phyloP scores from a whole-genome alignment of 2,113 vertebrate genomes.

The Crotalus viridis region DNA sequence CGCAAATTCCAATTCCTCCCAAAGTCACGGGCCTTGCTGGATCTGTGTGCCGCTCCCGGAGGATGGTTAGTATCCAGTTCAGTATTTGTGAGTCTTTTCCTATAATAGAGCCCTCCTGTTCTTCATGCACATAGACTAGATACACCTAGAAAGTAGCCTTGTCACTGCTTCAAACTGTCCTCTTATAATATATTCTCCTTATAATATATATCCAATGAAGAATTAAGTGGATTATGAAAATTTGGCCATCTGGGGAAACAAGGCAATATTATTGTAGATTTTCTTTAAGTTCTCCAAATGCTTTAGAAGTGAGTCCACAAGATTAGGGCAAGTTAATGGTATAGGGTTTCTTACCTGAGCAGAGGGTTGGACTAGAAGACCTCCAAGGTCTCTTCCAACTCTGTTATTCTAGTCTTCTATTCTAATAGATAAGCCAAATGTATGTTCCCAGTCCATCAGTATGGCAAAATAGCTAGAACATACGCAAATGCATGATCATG shows the following conservation, averaged over 20 bases:
- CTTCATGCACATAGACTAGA: neutral
- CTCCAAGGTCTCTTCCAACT: too few species aligned
- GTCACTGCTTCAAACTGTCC: too few species aligned
- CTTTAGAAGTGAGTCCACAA: neutral
- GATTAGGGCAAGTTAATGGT: neutral
- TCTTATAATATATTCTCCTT: too few species aligned
- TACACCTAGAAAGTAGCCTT: neutral
- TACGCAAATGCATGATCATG: neutral
- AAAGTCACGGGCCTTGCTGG: constrained; percentile 87
- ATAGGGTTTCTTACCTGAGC: too few species aligned
- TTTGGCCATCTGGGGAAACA: neutral
- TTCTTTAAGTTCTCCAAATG: neutral
- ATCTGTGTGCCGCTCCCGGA: constrained; percentile 92
- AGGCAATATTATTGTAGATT: neutral
- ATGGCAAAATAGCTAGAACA: neutral
- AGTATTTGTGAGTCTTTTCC: neutral
- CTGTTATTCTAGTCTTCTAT: too few species aligned
- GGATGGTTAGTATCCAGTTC: constrained; percentile 82
- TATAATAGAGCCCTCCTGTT: neutral
- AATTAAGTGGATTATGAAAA: neutral
- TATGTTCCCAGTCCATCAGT: neutral
- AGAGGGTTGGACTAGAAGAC: too few species aligned
- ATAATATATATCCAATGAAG: neutral
- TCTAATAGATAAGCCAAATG: neutral
- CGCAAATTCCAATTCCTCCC: constrained; percentile 94